Percentiles rank a stretch among this genome's conserved stretches.
Evolutionary conservation across 2,888 invertebrate species (phyloP).

Genomic region (Harpagoxenus sublaevis): DNA sequence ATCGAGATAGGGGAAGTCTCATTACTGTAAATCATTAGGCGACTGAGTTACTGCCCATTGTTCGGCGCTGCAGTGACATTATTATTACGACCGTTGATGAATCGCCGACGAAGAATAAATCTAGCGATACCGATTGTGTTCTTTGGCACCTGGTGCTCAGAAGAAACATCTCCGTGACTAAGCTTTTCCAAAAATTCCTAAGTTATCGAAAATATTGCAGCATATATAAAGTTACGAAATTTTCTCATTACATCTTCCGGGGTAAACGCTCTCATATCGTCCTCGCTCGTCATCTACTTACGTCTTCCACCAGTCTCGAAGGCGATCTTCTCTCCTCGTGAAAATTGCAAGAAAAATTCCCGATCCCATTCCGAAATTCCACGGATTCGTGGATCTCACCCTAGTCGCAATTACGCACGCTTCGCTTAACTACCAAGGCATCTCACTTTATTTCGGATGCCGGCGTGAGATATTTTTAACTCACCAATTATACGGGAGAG

Average conservation of each 20-base stretch:
- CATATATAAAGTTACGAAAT: constrained; percentile 11
- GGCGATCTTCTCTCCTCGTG: constrained; percentile 12
- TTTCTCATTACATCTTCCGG: constrained; percentile 29
- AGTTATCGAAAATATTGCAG: constrained; percentile 14
- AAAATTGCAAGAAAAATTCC: constrained; percentile 68
- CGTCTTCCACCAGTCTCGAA: not conserved
- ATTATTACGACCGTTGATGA: constrained; percentile 81
- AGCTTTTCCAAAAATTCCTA: not conserved
- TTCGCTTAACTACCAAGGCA: constrained; percentile 69
- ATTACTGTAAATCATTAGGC: constrained; percentile 84
- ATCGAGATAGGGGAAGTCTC: constrained; percentile 69
- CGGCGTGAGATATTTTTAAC: constrained; percentile 76
- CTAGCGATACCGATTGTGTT: constrained; percentile 33
- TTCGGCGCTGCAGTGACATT: constrained; percentile 72
- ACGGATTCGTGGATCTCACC: constrained; percentile 37
- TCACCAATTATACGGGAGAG: constrained; percentile 72
- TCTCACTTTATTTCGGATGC: constrained; percentile 72
- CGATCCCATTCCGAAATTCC: constrained; percentile 17
- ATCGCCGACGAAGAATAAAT: constrained; percentile 67
- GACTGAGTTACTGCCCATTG: constrained; percentile 83
- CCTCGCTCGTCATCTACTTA: constrained; percentile 8
- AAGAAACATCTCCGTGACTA: not conserved
- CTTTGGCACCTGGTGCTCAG: not conserved
- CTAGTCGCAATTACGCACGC: constrained; percentile 69
- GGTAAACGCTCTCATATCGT: constrained; percentile 8